phyloP scores from a whole-genome alignment of 2,113 vertebrate genomes.

The Archocentrus centrarchus region DNA sequence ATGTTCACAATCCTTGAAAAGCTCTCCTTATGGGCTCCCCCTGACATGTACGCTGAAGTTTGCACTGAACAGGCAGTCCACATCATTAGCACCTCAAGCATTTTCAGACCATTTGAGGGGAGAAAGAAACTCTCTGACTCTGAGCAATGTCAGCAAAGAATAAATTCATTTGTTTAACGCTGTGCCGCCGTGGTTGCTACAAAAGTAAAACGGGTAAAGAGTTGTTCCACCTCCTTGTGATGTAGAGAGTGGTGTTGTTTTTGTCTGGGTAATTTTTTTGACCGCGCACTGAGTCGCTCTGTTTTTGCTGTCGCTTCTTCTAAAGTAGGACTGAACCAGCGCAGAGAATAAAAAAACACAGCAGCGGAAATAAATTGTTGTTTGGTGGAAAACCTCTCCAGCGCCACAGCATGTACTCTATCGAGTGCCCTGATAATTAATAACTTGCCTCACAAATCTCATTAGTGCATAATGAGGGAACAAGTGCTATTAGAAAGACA shows the following conservation, averaged over 20 bases:
- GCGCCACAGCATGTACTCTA: conserved; percentile 3
- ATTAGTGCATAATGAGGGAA: conserved; percentile 62
- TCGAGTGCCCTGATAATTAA: conserved; percentile 50
- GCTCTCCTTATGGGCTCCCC: not conserved
- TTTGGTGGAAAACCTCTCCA: conserved; percentile 28
- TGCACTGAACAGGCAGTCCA: conserved; percentile 11
- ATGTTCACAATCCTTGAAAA: conserved; percentile 1
- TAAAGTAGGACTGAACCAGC: not conserved
- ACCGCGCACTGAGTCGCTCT: not conserved
- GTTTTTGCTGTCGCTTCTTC: not conserved
- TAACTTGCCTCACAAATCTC: conserved; percentile 65
- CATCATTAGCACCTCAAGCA: not conserved
- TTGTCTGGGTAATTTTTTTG: conserved; percentile 5
- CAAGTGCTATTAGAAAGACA: conserved; percentile 51
- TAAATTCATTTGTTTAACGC: not conserved
- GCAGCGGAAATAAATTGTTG: not conserved
- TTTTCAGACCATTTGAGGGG: conserved; percentile 21
- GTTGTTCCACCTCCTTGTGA: not conserved
- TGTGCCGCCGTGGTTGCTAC: not conserved
- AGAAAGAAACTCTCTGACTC: conserved; percentile 7
- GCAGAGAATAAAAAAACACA: conserved; percentile 1
- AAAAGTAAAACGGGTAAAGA: not conserved
- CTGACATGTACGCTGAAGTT: not conserved
- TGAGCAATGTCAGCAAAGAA: not conserved
- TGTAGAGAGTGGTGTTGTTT: not conserved